These are phyloP conservation scores for Parnassius orleans DNA, from an alignment of 2,888 invertebrate species.

Conservation along the genomic window DNA sequence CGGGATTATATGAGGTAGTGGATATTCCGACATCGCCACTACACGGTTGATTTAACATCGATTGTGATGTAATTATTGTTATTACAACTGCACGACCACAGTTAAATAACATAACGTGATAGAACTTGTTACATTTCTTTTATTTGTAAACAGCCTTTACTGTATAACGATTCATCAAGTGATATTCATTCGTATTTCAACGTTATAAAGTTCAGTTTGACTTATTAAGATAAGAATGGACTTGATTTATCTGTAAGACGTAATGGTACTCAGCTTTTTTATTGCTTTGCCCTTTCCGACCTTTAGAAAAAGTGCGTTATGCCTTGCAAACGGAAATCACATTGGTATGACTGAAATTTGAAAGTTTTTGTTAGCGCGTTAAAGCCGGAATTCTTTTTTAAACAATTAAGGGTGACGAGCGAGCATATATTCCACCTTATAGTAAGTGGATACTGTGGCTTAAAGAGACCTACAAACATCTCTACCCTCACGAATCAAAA, in stretches of 20 bases:
- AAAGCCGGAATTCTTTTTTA: too few relatives aligned
- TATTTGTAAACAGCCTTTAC: neutral
- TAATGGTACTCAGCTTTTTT: neutral
- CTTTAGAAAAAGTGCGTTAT: conserved; percentile 1
- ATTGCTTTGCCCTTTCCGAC: conserved; percentile 2
- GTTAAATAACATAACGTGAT: neutral
- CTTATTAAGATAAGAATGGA: neutral
- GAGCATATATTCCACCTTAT: too few relatives aligned
- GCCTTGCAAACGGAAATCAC: neutral
- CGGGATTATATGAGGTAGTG: too few relatives aligned
- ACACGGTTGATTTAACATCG: neutral
- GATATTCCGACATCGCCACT: too few relatives aligned
- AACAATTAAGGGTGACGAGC: too few relatives aligned
- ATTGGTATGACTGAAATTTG: neutral
- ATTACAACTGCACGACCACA: neutral
- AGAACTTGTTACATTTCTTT: neutral
- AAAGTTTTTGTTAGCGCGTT: neutral
- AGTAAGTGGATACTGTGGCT: too few relatives aligned
- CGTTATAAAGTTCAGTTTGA: neutral
- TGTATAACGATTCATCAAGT: neutral
- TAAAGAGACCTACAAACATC: too few relatives aligned
- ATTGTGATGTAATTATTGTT: neutral
- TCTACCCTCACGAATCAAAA: too few relatives aligned
- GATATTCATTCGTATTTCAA: neutral
- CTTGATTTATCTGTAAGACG: neutral